Base-by-base conservation (phyloP, 2,888 invertebrate species). In the Morpho helenor region DNA sequence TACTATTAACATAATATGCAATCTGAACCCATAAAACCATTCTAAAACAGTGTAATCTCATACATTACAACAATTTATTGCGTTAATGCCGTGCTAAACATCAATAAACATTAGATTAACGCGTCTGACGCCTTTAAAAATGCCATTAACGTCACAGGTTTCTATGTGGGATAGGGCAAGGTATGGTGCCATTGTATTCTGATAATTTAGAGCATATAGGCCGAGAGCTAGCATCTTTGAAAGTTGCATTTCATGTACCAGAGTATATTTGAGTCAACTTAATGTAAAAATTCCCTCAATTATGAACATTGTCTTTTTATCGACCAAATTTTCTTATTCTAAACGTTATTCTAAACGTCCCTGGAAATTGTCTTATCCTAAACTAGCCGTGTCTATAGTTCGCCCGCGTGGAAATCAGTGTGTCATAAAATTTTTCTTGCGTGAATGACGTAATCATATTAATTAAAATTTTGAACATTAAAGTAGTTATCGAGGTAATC, bases 121-220 rank as follows among this genome's bases (percentile, higher is more conserved):
- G 57, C 56, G 44, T 62, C 42, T 50, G 56, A 56, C 52, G 59
- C 52, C 49, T 51, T 42, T 52, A 59, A 59, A 58, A 62, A 61
- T 52, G 39, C 55, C 61, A 61, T 63, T 57, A 61, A 54, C 51
- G 59, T 61, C 63, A 54, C 56, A 46, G 56, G 49, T 41, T 52
- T 49, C 22, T 47, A 54, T 42, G 54, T 61, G 59, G 56, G 54
- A 61, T 59, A 61, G 46, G 63, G 52, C 44, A 55, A 61, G 53
- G 52, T 61, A 57, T 49, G 56, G 44, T 31, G 56, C 44, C 31
- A 63, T 63, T 63, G 61, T 63, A 55, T 61, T 62, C 58, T 49
- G 52, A 60, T 60, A 61, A 57, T 68, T 67, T 65, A 64, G 63
- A 59, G 6, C 31, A 31, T 31, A 31, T 54, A 54, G 54, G 22